A percentile compares a stretch with the other conserved stretches of the same genome.
phyloP scores from a whole-genome alignment of 2,888 invertebrate genomes.

The Lampropteryx suffumata region DNA sequence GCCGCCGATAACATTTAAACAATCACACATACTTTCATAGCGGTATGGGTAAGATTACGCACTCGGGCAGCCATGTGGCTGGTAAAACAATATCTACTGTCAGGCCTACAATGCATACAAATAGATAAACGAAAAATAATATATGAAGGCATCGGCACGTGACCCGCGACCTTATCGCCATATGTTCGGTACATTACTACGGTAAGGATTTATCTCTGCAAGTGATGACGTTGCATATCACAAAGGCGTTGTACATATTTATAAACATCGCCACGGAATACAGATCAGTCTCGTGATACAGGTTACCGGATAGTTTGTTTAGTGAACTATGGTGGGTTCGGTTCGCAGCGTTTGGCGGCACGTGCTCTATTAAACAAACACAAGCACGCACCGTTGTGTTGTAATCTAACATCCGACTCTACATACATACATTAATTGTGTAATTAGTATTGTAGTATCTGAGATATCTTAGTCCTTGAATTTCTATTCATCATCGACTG shows the following conservation, averaged over 20 bases:
- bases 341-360: constrained; percentile 6
- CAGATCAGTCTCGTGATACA: not conserved
- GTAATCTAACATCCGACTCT: not conserved
- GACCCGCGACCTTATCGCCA: not conserved
- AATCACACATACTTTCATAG: too few species aligned
- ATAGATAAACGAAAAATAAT: not conserved
- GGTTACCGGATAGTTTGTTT: not conserved
- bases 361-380: constrained; percentile 12
- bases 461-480: too few species aligned
- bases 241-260: constrained; percentile 5
- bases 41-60: too few species aligned
- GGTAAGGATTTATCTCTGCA: not conserved
- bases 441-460: too few species aligned
- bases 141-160: not conserved
- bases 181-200: too few species aligned
- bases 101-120: too few species aligned
- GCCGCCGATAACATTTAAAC: too few species aligned
- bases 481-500: too few species aligned
- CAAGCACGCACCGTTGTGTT: constrained; percentile 1
- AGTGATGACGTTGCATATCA: not conserved
- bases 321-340: not conserved
- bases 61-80: too few species aligned
- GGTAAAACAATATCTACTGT: too few species aligned
- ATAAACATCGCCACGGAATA: constrained; percentile 9
- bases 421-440: too few species aligned